Conservation (phyloP, 2,797 vertebrate species). For the Anomalospiza imberbis region DNA sequence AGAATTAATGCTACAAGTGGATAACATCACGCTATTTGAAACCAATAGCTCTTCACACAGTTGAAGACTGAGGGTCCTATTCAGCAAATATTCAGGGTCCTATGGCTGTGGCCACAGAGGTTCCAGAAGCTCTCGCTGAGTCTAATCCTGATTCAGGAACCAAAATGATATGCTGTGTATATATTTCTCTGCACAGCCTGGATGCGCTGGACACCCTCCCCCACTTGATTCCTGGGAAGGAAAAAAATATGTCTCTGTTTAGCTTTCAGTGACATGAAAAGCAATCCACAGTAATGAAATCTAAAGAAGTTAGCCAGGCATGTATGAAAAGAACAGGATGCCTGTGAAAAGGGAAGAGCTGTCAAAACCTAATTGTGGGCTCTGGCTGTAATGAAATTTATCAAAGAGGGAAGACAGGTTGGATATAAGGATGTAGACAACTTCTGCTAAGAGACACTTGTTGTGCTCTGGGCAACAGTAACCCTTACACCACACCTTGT, state of each 20-base stretch:
- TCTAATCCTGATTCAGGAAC: slow-evolving; percentile 70
- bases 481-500: neutral
- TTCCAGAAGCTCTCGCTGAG: slow-evolving; percentile 56
- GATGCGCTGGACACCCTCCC: slow-evolving; percentile 62
- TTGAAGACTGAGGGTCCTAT: slow-evolving; percentile 63
- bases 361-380: slow-evolving; percentile 55
- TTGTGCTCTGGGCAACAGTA: neutral
- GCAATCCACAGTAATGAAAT: slow-evolving; percentile 40
- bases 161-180: slow-evolving; percentile 69
- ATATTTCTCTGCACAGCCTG: slow-evolving; percentile 65
- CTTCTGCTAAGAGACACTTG: slow-evolving; percentile 12
- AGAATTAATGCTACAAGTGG: slow-evolving; percentile 38
- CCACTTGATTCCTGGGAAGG: slow-evolving; percentile 62
- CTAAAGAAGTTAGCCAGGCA: slow-evolving; percentile 53
- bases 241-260: slow-evolving; percentile 32
- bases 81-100: slow-evolving; percentile 64
- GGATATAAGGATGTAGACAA: neutral
- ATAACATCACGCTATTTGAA: slow-evolving; percentile 30
- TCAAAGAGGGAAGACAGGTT: slow-evolving; percentile 23
- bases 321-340: slow-evolving; percentile 59
- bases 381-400: slow-evolving; percentile 50
- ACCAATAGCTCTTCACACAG: slow-evolving; percentile 60
- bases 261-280: slow-evolving; percentile 17
- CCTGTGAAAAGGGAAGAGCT: slow-evolving; percentile 57
- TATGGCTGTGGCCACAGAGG: slow-evolving; percentile 56